phyloP scores from a whole-genome alignment of 2,113 vertebrate genomes.

The Bagarius yarrelli region DNA sequence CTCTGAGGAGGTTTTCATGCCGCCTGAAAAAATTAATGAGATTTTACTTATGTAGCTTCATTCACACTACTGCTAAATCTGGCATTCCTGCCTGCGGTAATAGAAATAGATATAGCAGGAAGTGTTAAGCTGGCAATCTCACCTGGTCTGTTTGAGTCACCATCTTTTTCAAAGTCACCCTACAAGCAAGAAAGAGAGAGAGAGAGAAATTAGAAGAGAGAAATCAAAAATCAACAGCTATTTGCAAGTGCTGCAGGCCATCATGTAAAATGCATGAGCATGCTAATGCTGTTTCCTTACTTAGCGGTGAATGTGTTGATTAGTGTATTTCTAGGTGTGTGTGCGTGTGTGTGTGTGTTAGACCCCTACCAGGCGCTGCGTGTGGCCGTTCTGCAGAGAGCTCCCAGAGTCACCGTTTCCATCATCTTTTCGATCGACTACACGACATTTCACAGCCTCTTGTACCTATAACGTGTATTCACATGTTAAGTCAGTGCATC shows the following conservation, averaged over 20 bases:
- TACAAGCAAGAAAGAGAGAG: slow-evolving; percentile 65
- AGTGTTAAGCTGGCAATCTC: slow-evolving; percentile 56
- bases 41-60: too few relatives aligned
- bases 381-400: slow-evolving; percentile 93
- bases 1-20: slow-evolving; percentile 86
- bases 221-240: slow-evolving; percentile 48
- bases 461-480: slow-evolving; percentile 79
- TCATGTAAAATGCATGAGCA: slow-evolving; percentile 17
- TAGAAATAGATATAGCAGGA: neutral
- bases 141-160: slow-evolving; percentile 96
- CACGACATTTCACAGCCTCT: slow-evolving; percentile 95
- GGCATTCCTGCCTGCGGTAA: neutral
- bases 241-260: slow-evolving; percentile 59
- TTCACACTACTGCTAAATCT: neutral
- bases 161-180: slow-evolving; percentile 96
- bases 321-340: neutral
- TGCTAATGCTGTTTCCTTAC: neutral
- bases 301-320: neutral
- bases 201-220: neutral
- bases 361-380: slow-evolving; percentile 87
- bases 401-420: slow-evolving; percentile 94
- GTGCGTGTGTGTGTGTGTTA: neutral
- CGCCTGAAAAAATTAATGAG: slow-evolving; percentile 61
- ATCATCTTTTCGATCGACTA: slow-evolving; percentile 94
- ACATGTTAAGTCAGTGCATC: neutral